Evolutionary conservation across 2,113 vertebrate genomes (phyloP), one percentile per base, ranked within the genome.

Genomic region (Gnathonemus echidnorhynchus): DNA sequence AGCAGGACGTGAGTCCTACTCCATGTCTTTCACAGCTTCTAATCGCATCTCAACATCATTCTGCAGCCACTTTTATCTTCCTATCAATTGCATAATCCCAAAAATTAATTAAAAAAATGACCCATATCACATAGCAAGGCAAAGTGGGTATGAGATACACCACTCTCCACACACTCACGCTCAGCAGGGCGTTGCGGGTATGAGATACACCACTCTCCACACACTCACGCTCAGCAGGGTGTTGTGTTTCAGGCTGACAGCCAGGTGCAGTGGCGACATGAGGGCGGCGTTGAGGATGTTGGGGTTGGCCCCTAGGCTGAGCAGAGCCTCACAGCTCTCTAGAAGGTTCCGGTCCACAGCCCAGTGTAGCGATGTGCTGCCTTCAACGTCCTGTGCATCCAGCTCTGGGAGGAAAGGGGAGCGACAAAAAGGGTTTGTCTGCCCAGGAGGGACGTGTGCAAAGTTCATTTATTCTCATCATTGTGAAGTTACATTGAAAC

Each of bases 221-320:
- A 42, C 52, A 84, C 96, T 95, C 90, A 99, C 98, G 95, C 96
- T 96, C 90, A 97, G 93, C 86, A 99, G 94, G 88, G 94, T 91
- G 48, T 97, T 98, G 92, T 97, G 89, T 70, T 94, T 91, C 0
- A 91, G 94, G 91, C 96, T 97, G 91, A 98, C 95, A 0, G 98
- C 98, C 93, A 98, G 90, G 56, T 99, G 98, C 89, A 99, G 93
- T 2, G 98, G 98, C 0, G 97, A 95, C 95, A 98, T 93, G 92
- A 97, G 94, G 90, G 92, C 95, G 27, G 1, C 92, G 92, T 99
- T 99, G 74, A 97, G 95, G 90, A 98, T 94, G 92, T 99, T 99
- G 42, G 98, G 98, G 90, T 99, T 94, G 7, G 97, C 97, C 74
- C 97, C 97, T 91, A 96, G 94, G 89, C 95, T 95, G 88, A 99